A percentile compares a stretch with the other conserved stretches of the same genome.
phyloP scores from a whole-genome alignment of 2,888 invertebrate species.

The Ormyrus pomaceus region DNA sequence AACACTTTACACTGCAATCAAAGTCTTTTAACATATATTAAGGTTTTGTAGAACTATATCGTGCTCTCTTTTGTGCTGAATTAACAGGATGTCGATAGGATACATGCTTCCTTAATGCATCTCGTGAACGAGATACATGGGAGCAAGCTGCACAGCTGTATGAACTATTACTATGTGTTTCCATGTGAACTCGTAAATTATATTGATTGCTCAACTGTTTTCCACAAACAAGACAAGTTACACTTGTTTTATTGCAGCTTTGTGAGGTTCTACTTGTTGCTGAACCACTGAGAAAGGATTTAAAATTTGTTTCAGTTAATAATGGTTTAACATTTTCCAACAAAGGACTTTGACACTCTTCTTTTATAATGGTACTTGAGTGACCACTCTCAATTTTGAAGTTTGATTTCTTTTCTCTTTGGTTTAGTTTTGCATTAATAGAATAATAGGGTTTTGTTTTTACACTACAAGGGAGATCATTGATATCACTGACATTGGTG shows the following conservation, averaged over 20 bases:
- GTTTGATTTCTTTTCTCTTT: slow-evolving; percentile 67
- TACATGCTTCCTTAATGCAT: slow-evolving; percentile 91
- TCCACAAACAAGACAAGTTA: slow-evolving; percentile 89
- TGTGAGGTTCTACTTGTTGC: slow-evolving; percentile 64
- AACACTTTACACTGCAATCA: slow-evolving; percentile 57
- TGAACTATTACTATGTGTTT: slow-evolving; percentile 91
- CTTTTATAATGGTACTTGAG: slow-evolving; percentile 47
- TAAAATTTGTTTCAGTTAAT: slow-evolving; percentile 66
- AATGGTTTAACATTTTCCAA: slow-evolving; percentile 69
- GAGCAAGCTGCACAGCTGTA: slow-evolving; percentile 92
- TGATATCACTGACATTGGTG: slow-evolving; percentile 65
- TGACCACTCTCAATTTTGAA: slow-evolving; percentile 58
- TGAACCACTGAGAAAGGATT: slow-evolving; percentile 63
- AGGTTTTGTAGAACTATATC: slow-evolving; percentile 61
- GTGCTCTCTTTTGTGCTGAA: slow-evolving; percentile 75
- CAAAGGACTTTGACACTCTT: slow-evolving; percentile 62
- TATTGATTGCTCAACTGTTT: slow-evolving; percentile 94
- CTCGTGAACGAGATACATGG: slow-evolving; percentile 91
- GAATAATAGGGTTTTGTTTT: slow-evolving; percentile 74
- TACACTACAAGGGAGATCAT: slow-evolving; percentile 70
- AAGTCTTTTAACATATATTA: slow-evolving; percentile 50
- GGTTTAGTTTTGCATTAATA: slow-evolving; percentile 72
- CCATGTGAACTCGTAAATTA: slow-evolving; percentile 92
- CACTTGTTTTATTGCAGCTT: slow-evolving; percentile 75
- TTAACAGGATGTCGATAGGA: slow-evolving; percentile 88